Percentiles rank a stretch among this genome's conserved stretches.
Evolutionary conservation across 2,797 vertebrate species (phyloP).

Genomic region (Fundulus diaphanus): DNA sequence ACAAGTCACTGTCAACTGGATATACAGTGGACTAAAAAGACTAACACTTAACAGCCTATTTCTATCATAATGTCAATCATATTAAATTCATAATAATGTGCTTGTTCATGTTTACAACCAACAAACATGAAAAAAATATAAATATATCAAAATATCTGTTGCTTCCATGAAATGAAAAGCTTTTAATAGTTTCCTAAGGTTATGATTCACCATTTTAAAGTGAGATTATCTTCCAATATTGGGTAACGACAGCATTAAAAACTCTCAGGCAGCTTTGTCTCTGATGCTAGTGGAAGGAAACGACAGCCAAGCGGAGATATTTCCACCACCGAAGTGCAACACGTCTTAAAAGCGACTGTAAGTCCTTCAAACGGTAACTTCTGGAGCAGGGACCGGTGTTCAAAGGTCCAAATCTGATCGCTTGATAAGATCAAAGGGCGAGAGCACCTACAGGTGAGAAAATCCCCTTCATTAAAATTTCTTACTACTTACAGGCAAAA

Average conservation of each 20-base stretch:
- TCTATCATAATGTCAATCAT: constrained; percentile 9
- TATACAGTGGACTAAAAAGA: constrained; percentile 17
- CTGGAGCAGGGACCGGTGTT: neutral
- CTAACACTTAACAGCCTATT: constrained; percentile 3
- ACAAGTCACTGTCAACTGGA: constrained; percentile 6
- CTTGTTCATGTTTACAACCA: neutral
- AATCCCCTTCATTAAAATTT: neutral
- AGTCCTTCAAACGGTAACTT: neutral
- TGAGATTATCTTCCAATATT: neutral
- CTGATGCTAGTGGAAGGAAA: neutral
- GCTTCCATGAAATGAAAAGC: neutral
- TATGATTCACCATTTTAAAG: neutral
- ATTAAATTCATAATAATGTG: constrained; percentile 6
- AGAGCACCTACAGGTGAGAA: neutral
- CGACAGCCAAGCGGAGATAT: neutral
- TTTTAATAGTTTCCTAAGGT: neutral
- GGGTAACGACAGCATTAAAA: neutral
- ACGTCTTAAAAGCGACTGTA: neutral
- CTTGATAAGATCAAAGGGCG: neutral
- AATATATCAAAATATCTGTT: neutral
- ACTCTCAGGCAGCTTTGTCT: neutral
- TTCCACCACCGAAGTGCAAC: neutral
- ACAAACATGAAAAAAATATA: neutral
- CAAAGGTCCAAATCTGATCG: neutral
- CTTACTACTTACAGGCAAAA: neutral